phyloP scores from a whole-genome alignment of 2,113 vertebrate species.

The Oreochromis niloticus region DNA sequence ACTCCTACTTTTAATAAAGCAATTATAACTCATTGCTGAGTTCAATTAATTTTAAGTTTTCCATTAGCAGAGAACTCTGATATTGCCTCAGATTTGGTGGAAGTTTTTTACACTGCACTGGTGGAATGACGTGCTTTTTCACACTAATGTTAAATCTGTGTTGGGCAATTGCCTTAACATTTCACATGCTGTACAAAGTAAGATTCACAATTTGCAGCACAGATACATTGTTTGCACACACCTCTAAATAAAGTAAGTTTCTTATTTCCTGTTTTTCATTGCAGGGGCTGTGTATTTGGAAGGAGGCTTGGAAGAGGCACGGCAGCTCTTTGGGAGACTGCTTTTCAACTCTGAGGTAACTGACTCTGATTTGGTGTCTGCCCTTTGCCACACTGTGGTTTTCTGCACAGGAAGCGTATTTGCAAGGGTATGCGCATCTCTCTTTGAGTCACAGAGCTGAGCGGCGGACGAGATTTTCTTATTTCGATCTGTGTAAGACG shows the following conservation, averaged over 20 bases:
- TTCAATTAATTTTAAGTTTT: conserved; percentile 62
- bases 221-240: neutral
- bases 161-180: neutral
- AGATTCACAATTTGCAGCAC: neutral
- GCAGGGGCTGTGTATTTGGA: conserved; percentile 95
- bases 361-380: neutral
- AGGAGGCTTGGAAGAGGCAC: conserved; percentile 90
- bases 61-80: conserved; percentile 46
- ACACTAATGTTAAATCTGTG: neutral
- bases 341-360: conserved; percentile 91
- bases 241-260: neutral
- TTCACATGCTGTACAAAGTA: neutral
- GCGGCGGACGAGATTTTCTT: neutral
- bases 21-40: conserved; percentile 61
- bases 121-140: neutral
- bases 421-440: neutral
- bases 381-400: neutral
- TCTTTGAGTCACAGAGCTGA: neutral
- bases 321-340: conserved; percentile 89
- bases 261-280: neutral
- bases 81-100: conserved; percentile 35
- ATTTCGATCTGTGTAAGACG: neutral
- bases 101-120: neutral
- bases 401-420: neutral
- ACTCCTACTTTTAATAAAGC: conserved; percentile 66